phyloP scores from a whole-genome alignment of 2,113 vertebrate genomes.

The Lophochroa leadbeateri region DNA sequence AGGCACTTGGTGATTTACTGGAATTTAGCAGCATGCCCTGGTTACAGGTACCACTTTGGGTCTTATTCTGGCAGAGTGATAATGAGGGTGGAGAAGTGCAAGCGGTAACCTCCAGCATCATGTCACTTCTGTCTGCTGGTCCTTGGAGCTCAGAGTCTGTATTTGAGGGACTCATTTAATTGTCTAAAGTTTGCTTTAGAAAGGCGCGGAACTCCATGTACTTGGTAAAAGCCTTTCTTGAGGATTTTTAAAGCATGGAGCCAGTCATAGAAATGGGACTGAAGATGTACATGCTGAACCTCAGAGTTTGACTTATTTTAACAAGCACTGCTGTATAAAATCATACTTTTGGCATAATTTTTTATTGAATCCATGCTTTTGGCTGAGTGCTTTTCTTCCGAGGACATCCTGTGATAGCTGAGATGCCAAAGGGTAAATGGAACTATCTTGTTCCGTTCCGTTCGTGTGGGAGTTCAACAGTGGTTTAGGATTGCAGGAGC shows the following conservation, averaged over 20 bases:
- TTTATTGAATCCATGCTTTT: background rate
- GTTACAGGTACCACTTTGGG: fast-evolving
- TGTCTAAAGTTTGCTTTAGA: background rate
- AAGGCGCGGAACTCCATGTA: fast-evolving
- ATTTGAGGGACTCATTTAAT: background rate
- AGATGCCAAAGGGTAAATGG: background rate
- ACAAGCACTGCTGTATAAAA: background rate
- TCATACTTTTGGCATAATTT: background rate
- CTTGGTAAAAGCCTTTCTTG: background rate
- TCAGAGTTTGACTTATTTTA: background rate
- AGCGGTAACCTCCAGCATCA: fast-evolving
- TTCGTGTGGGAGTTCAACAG: background rate
- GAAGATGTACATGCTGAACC: background rate
- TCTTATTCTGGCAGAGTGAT: background rate
- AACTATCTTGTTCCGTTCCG: background rate
- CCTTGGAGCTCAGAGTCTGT: background rate
- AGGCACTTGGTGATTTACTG: background rate
- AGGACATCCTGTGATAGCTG: background rate
- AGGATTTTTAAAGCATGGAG: background rate
- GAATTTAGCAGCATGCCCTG: background rate
- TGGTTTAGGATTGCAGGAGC: background rate
- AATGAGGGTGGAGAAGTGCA: background rate
- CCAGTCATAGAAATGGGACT: background rate
- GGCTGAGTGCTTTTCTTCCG: background rate
- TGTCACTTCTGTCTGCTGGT: background rate